phyloP scores from a whole-genome alignment of 2,113 vertebrate genomes.

The Herpetotheres cachinnans region DNA sequence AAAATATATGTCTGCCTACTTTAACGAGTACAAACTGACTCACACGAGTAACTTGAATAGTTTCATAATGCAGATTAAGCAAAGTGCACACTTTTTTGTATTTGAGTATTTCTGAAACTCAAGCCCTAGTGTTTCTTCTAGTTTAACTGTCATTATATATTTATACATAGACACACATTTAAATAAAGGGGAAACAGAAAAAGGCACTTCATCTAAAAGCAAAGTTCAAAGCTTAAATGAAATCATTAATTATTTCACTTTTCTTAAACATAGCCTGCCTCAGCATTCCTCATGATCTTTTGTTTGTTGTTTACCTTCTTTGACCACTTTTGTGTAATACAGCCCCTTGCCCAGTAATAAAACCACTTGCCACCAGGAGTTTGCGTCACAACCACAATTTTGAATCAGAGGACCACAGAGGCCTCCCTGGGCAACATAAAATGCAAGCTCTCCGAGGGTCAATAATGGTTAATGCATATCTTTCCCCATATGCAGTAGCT shows the following conservation, averaged over 20 bases:
- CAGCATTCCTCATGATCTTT: neutral
- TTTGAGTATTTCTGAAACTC: neutral
- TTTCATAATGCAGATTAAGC: neutral
- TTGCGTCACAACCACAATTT: neutral
- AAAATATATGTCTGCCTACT: neutral
- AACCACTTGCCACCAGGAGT: neutral
- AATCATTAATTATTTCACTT: neutral
- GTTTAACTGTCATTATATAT: constrained; percentile 5
- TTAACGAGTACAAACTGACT: neutral
- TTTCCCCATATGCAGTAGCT: neutral
- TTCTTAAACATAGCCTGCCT: neutral
- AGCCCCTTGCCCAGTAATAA: neutral
- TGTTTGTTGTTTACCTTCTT: neutral
- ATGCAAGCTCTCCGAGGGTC: neutral
- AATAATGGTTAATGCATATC: neutral
- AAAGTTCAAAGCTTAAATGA: neutral
- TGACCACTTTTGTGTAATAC: neutral
- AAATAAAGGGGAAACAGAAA: constrained; percentile 22
- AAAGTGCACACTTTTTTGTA: neutral
- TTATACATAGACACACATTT: neutral
- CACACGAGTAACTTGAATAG: neutral
- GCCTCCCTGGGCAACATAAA: neutral
- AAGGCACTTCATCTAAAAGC: constrained; percentile 1
- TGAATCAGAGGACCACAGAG: neutral
- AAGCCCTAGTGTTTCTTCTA: neutral